Base-by-base conservation (phyloP, 2,113 vertebrate species). In the Esox niger region DNA sequence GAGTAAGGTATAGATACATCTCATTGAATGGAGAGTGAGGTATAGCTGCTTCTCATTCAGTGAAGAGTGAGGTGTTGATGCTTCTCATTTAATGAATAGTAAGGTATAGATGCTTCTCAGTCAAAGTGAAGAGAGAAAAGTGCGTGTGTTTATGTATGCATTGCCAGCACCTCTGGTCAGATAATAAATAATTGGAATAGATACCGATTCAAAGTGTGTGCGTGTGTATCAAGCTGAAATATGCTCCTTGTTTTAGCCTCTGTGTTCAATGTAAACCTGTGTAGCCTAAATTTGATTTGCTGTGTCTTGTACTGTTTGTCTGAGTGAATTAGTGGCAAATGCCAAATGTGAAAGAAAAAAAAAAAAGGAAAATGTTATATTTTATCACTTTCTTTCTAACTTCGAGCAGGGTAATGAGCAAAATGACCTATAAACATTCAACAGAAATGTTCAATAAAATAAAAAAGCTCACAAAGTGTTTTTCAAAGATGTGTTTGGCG, bases 361-460 rank as follows among this genome's bases (percentile, higher is more conserved):
- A n/a, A 79, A n/a, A 20, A 1, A 29, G 32, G 70, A 79, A 49
- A 66, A 4, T 60, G 75, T 77, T 38, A 69, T 83, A 57, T 68
- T 68, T 86, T 75, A 17, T 43, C 38, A 17, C 17, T 81, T 77
- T 84, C 79, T 72, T 78, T 63, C 74, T 75, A 71, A 67, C 76
- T 70, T 74, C 74, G n/a, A 78, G 73, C 80, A 81, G 82, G 76
- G 78, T 86, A 64, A 52, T 52, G 2, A 52, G 1, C 8, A 7
- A 8, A 49, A 38, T 38, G n/a, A n/a, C n/a, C n/a, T n/a, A n/a
- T n/a, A 13, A 38, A 38, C 3, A 38, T 38, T 38, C 35, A 49
- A 3, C 47, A 49, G 20, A 21, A 8, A 49, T 21, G 47, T 49
- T 49, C 6, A 38, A 15, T 38, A 38, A 38, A n/a, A 38, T 38